Base-by-base conservation (phyloP, 2,888 invertebrate genomes). In the Nebria brevicollis region DNA sequence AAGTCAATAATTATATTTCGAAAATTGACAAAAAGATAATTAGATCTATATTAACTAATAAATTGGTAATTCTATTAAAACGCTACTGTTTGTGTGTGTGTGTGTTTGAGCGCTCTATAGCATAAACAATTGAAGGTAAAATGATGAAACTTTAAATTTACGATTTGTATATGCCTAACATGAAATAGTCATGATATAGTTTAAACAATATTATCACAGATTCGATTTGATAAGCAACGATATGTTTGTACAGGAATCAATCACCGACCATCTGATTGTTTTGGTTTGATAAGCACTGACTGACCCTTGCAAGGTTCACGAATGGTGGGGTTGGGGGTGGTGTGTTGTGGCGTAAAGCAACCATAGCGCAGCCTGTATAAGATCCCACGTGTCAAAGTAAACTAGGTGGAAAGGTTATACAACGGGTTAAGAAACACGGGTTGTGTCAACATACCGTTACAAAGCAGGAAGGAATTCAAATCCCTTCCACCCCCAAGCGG, bases 381-480 rank as follows among this genome's bases (percentile, higher is more conserved):
- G 79, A 79, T 79, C 79, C 79, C 79, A 79, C 79, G 79, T 79
- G 79, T 74, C 79, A 79, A 79, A 79, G 79, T 79, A 79, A 79
- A 79, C 79, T 79, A 43, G 79, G 79, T 79, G 79, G 79, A 79
- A 79, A 79, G 79, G 79, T 79, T 79, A 79, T 79, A 79, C 54
- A 79, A 75, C 79, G 79, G 74, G 79, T 79, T 79, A 79, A 79
- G 79, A 79, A 79, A 79, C 79, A 79, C 74, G 78, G 79, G 74
- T 75, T 74, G 79, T 79, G 79, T 79, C 79, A 79, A 79, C 79
- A 79, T 74, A 66, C 43, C 42, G 79, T 54, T 68, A 74, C 79
- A 79, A 79, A 79, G 79, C 66, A 15, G 34, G 72, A 66, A 41
- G 78, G 73, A 78, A 79, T 79, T 66, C 79, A 74, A 26, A 25